Evolutionary conservation across 1,140 invertebrate genomes (phyloP), one percentile per base, ranked within the genome.

Genomic region (Bombus terrestris): DNA sequence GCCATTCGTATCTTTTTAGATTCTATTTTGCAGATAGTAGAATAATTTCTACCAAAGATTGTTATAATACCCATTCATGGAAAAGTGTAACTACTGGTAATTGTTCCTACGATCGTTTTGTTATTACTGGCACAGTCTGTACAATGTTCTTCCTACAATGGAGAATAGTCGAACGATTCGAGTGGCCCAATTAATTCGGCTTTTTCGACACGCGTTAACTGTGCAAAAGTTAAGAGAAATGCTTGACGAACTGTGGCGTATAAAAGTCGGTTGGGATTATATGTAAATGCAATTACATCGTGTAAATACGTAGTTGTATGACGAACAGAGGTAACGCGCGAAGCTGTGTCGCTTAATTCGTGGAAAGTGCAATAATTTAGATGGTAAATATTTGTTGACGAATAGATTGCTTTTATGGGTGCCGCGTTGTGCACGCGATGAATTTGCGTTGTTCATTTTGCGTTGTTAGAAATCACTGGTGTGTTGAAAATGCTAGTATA

Each of bases 361-460:
- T 22, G 43, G 28, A 35, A 68, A 68, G 28, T 68, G 59, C 28
- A 75, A 83, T 76, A 66, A 83, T 83, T 83, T 76, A 39, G 64
- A 69, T 69, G 10, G 28, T 57, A 78, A 78, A 77, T 69, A 62
- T 78, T 83, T 83, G 35, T 83, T 68, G 72, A 32, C 81, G 57
- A 66, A 76, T 76, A 83, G 73, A 47, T 64, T 74, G 69, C 41
- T 37, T 68, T 76, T 43, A 59, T 41, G 32, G n/a, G 1, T 8
- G 47, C 28, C 25, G 32, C 10, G 47, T 75, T 75, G 22, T 37
- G 39, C 43, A 57, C 35, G 32, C n/a, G 32, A 22, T 28, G 32
- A 35, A 25, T 53, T 25, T 43, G 2, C 74, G n/a, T 57, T 53
- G 75, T 81, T 57, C 66, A 81, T 57, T 81, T 71, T 53, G 39